Evolutionary conservation across 1,140 invertebrate genomes (phyloP), one percentile per base, ranked within the genome.

Genomic region (Eriocheir sinensis): DNA sequence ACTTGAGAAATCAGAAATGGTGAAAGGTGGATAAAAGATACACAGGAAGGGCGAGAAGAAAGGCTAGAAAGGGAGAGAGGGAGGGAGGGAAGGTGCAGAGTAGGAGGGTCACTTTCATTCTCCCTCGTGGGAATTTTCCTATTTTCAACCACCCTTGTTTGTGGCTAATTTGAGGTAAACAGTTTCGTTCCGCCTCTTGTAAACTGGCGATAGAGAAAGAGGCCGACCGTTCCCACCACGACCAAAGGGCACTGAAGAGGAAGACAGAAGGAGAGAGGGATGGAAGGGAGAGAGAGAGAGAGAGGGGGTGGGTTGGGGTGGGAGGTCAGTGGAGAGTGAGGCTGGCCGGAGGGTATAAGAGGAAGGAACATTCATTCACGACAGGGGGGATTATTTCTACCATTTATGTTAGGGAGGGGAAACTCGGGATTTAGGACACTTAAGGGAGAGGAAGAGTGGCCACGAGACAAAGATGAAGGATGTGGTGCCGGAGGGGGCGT

Each of bases 131-230:
- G 88, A 89, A 89, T 44, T 40, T 89, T 9, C 0, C 1, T 40
- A 48, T 44, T 89, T 89, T 89, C 88, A 44, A 21, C 32, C 40
- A 41, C 40, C 88, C 40, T 48, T 89, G 88, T 89, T 89, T 89
- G 88, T 89, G 88, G 88, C 48, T 89, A 89, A 89, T 89, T 41
- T 89, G 88, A 89, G 88, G 40, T 89, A 89, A 89, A 89, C 88
- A 89, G 8, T 89, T 89, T 89, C 40, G 88, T 89, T 89, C 88
- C 88, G 88, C 88, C 88, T 17, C 38, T 44, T 89, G 88, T 89
- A 3, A 21, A 72, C 60, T n/a, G 60, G 60, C 9, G 32, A 53
- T 34, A 90, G 41, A 90, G 44, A 53, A 90, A 44, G 89, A 53
- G n/a, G n/a, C 38, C 32, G 17, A 41, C 30, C 32, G 27, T 86